Evolutionary conservation across 1,140 invertebrate species (phyloP).

Genomic region (Solen grandis): DNA sequence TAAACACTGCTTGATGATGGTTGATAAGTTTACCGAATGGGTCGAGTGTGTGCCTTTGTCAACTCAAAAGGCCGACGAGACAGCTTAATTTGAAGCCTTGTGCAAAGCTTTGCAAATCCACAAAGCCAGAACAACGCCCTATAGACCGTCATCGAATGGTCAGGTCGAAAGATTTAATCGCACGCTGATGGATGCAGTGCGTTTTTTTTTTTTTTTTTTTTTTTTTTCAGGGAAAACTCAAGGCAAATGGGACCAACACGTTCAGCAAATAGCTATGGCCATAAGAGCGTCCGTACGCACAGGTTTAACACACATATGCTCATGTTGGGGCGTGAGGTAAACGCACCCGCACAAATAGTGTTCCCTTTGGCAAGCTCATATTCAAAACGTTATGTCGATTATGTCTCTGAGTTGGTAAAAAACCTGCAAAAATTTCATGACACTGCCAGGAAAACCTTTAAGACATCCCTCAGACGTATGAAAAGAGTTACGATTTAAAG

Average conservation of each 20-base stretch:
- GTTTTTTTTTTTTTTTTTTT: neutral
- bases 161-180: constrained; percentile 18
- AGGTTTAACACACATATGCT: neutral
- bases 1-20: constrained; percentile 36
- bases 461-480: neutral
- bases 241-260: neutral
- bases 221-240: neutral
- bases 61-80: constrained; percentile 39
- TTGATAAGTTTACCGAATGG: constrained; percentile 12
- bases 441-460: neutral
- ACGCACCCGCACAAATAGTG: neutral
- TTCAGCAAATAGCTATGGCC: neutral
- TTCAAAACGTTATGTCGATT: neutral
- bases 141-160: constrained; percentile 13
- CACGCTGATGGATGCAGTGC: neutral
- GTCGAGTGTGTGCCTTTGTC: constrained; percentile 23
- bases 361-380: neutral
- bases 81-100: constrained; percentile 12
- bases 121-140: constrained; percentile 7
- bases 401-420: neutral
- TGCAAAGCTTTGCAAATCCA: neutral
- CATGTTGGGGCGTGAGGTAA: neutral
- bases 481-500: neutral
- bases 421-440: neutral
- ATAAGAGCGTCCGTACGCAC: neutral